phyloP scores from a whole-genome alignment of 2,888 invertebrate genomes.

The Rosalia funebris region DNA sequence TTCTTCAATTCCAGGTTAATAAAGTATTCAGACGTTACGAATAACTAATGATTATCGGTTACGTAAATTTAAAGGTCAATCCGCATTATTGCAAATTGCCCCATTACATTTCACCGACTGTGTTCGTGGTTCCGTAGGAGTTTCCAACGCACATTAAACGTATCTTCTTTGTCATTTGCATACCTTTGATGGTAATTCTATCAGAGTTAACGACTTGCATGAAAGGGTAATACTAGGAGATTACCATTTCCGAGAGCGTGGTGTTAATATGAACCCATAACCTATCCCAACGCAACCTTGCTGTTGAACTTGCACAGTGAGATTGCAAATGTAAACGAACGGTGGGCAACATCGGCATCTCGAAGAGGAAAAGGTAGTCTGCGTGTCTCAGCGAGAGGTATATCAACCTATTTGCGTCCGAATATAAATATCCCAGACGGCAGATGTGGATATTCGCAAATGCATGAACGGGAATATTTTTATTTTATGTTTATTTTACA shows the following conservation, averaged over 20 bases:
- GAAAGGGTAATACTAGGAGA: constrained; percentile 23
- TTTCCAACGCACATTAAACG: constrained; percentile 8
- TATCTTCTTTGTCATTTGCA: constrained; percentile 23
- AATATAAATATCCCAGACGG: constrained; percentile 55
- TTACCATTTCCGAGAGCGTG: constrained; percentile 23
- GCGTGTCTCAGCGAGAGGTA: constrained; percentile 35
- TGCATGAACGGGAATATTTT: constrained; percentile 35
- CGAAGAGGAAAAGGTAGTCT: constrained; percentile 33
- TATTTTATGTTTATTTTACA: constrained; percentile 9
- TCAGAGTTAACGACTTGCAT: constrained; percentile 28
- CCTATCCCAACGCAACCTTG: constrained; percentile 49
- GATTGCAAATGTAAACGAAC: constrained; percentile 28
- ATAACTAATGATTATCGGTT: no score
- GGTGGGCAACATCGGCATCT: constrained; percentile 22
- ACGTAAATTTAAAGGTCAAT: constrained; percentile 10
- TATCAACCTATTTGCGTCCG: constrained; percentile 49
- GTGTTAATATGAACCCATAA: constrained; percentile 39
- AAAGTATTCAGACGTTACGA: no score
- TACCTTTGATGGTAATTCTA: constrained; percentile 31
- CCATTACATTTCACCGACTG: constrained; percentile 15
- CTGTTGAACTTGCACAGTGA: constrained; percentile 43
- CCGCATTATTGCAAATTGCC: constrained; percentile 11
- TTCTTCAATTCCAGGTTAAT: no score
- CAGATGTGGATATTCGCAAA: constrained; percentile 52
- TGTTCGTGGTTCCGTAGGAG: constrained; percentile 4